Percentiles rank a stretch among this genome's conserved stretches.
phyloP scores from a whole-genome alignment of 2,797 vertebrate genomes.

The Orientallactaga sibirica region DNA sequence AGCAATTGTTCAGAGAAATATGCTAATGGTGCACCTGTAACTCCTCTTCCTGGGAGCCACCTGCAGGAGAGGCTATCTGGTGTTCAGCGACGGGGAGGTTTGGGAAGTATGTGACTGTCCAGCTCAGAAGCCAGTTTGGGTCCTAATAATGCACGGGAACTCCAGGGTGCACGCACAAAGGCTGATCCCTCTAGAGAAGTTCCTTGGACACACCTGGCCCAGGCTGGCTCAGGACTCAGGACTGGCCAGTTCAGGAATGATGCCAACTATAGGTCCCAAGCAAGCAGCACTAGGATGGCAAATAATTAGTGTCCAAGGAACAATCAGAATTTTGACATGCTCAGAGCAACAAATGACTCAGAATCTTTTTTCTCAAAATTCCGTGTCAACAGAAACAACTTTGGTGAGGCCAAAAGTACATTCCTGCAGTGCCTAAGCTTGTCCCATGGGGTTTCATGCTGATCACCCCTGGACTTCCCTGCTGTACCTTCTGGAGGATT shows the following conservation, averaged over 20 bases:
- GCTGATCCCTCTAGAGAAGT: background rate
- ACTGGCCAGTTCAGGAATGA: too few species aligned
- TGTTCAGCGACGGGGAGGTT: background rate
- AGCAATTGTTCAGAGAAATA: constrained; percentile 62
- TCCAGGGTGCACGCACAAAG: background rate
- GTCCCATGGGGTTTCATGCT: background rate
- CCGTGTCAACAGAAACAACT: background rate
- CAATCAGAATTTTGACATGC: background rate
- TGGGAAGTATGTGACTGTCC: background rate
- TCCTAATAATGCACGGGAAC: background rate
- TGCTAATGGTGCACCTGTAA: constrained; percentile 52
- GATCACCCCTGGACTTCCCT: background rate
- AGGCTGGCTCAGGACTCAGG: background rate
- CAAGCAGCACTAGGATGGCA: background rate
- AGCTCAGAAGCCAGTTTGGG: background rate
- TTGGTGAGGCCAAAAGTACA: background rate
- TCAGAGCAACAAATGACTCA: background rate
- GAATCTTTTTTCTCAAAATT: background rate
- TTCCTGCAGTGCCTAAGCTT: background rate
- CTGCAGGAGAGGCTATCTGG: background rate
- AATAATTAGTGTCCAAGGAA: background rate
- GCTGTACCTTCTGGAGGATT: background rate
- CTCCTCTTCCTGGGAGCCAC: background rate
- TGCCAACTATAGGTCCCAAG: background rate
- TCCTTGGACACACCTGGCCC: background rate